These are phyloP conservation scores for Tetragonisca angustula DNA, from an alignment of 2,888 invertebrate genomes.

Conservation along the genomic window DNA sequence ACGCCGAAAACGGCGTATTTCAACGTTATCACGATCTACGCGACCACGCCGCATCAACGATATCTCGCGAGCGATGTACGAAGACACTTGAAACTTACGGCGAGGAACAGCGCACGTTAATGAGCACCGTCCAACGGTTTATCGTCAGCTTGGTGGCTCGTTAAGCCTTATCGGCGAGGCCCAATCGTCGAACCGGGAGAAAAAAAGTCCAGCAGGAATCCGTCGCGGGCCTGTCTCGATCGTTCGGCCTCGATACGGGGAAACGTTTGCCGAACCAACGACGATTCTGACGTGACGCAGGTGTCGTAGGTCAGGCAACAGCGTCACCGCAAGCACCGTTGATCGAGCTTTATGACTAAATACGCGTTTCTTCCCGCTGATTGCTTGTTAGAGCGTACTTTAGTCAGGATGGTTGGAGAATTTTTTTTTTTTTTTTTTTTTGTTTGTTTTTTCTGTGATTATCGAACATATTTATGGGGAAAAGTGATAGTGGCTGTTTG, in stretches of 20 bases:
- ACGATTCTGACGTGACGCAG: slow-evolving; percentile 52
- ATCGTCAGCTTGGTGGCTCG: slow-evolving; percentile 71
- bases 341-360: slow-evolving; percentile 57
- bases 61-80: slow-evolving; percentile 52
- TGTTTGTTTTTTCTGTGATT: not conserved
- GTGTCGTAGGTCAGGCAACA: slow-evolving; percentile 57
- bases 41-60: slow-evolving; percentile 59
- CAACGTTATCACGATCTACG: slow-evolving; percentile 57
- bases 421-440: no score
- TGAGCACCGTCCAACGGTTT: slow-evolving; percentile 71
- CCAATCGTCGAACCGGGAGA: slow-evolving; percentile 55
- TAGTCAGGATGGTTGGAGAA: not conserved
- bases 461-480: not conserved
- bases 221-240: slow-evolving; percentile 52
- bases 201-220: slow-evolving; percentile 56
- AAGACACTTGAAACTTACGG: slow-evolving; percentile 59
- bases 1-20: slow-evolving; percentile 51
- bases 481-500: not conserved
- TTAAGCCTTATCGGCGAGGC: slow-evolving; percentile 73
- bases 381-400: not conserved
- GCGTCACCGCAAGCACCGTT: slow-evolving; percentile 43
- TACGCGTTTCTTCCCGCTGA: slow-evolving; percentile 26
- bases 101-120: slow-evolving; percentile 69
- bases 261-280: slow-evolving; percentile 45
- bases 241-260: slow-evolving; percentile 53